Conservation (phyloP, 2,797 vertebrate species). For the Anas flavirostris region DNA sequence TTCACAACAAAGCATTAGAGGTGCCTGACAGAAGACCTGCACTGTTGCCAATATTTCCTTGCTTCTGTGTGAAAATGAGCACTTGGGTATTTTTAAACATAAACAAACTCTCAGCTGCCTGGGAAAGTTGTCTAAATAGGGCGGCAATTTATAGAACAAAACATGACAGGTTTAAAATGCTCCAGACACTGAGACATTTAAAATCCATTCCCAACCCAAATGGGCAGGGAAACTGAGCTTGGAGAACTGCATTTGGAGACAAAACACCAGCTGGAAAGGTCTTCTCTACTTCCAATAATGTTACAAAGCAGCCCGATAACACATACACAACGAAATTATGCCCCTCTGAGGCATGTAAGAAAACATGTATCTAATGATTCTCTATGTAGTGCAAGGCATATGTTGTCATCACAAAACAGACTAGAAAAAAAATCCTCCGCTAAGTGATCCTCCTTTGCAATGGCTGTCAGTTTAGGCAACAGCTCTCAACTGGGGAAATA, state of each 20-base stretch:
- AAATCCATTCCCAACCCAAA: not conserved
- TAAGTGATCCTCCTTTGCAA: not conserved
- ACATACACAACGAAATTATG: not conserved
- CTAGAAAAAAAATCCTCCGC: not conserved
- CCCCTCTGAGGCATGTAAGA: not conserved
- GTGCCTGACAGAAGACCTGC: not conserved
- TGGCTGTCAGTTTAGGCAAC: not conserved
- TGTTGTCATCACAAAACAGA: not conserved
- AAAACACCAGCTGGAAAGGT: not conserved
- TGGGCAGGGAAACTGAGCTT: not conserved
- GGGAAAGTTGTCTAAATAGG: not conserved
- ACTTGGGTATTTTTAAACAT: not conserved
- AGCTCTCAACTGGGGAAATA: not conserved
- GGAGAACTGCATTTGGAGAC: not conserved
- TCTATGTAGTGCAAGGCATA: not conserved
- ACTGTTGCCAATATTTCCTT: not conserved
- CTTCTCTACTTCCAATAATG: not conserved
- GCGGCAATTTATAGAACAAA: not conserved
- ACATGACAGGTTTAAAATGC: not conserved
- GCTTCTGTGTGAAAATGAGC: not conserved
- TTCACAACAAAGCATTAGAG: not conserved
- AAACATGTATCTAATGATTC: not conserved
- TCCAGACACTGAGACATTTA: not conserved
- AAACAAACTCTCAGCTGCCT: not conserved
- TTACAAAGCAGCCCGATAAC: not conserved